Percentiles rank a stretch among this genome's conserved stretches.
Conservation (phyloP, 2,113 vertebrate species). For the Oreocharis arfaki region DNA sequence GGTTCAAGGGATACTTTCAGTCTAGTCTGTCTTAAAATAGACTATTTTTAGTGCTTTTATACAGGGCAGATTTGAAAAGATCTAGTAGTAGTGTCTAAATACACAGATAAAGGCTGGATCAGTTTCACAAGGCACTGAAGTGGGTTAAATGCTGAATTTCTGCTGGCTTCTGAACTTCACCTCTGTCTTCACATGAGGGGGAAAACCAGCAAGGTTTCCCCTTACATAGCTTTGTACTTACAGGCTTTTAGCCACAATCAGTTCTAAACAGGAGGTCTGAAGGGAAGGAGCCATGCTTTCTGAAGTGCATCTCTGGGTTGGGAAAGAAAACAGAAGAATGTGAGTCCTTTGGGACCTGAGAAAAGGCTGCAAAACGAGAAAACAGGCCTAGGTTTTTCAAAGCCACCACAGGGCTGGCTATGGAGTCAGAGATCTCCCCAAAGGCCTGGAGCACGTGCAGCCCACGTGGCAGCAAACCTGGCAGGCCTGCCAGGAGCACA, state of each 20-base stretch:
- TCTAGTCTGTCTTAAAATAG: not conserved
- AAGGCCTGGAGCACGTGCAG: not conserved
- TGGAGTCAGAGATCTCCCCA: not conserved
- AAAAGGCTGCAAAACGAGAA: not conserved
- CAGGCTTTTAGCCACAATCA: not conserved
- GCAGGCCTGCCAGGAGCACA: not conserved
- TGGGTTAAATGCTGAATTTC: not conserved
- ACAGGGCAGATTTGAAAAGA: not conserved
- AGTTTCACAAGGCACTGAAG: not conserved
- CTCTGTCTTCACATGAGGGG: not conserved
- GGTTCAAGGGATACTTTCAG: not conserved
- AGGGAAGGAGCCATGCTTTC: not conserved
- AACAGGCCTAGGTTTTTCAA: not conserved
- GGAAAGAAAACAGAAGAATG: not conserved
- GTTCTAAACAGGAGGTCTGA: not conserved
- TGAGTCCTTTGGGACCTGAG: not conserved
- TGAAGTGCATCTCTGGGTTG: not conserved
- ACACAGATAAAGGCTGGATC: not conserved
- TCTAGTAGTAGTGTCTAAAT: not conserved
- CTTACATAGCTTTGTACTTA: not conserved
- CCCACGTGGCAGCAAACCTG: not conserved
- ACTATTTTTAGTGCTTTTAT: not conserved
- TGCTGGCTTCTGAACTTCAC: not conserved
- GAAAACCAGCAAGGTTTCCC: not conserved
- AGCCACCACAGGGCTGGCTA: not conserved